Evolutionary conservation across 2,113 vertebrate species (phyloP), one percentile per base, ranked within the genome.

Genomic region (Salvelinus namaycush): DNA sequence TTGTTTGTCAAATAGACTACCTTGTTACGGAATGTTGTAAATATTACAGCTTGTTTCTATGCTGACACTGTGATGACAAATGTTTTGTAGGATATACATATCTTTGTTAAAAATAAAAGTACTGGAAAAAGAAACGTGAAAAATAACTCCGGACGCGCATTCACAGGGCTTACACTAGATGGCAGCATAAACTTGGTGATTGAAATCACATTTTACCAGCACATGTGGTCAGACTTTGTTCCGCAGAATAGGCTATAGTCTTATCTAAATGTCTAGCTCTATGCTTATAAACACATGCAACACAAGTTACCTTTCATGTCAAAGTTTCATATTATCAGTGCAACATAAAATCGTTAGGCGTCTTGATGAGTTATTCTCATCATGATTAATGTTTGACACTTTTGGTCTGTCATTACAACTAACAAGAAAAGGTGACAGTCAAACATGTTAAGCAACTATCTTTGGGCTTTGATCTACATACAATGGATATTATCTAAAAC

Each of bases 121-220:
- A 22, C 18, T 62, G 18, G n/a, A 62, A 6, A 62, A 62, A 4
- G 5, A 62, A n/a, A 62, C 4, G 5, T 16, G 18, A 14, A n/a
- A 9, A 11, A 8, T 22, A 2, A 4, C 59, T 62, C 16, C 2
- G 18, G 7, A 7, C 5, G 59, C 59, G 1, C 6, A n/a, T 62
- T 62, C 8, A n/a, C n/a, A 62, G n/a, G 7, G n/a, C 9, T 24
- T 22, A 62, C 89, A 82, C 80, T 71, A 84, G 88, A 68, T 78
- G 86, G 76, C 39, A 77, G 72, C 68, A 71, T 74, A 16, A 20
- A 64, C 83, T 48, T 74, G 62, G 29, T 27, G 62, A 60, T n/a
- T 62, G n/a, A 24, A 22, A 24, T 22, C 7, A 62, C 59, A 62
- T 54, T 44, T 44, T 34, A 34, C 34, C 34, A 7, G 34, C 2